Conservation (phyloP, 2,113 vertebrate species). For the Corythoichthys haematopterus region DNA sequence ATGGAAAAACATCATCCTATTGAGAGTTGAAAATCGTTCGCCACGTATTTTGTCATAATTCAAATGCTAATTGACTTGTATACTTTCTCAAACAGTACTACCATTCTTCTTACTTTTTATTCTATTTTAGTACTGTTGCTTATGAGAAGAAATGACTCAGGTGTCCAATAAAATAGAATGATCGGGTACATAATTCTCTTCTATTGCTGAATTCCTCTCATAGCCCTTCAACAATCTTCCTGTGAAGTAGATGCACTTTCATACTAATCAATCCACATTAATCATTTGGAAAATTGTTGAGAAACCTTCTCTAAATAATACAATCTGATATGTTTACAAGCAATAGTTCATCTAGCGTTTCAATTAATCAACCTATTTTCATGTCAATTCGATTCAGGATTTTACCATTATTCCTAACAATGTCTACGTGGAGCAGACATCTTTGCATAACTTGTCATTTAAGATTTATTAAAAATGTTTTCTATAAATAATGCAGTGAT, state of each 20-base stretch:
- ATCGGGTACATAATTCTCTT: neutral
- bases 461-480: slow-evolving; percentile 19
- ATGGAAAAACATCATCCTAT: too few species aligned
- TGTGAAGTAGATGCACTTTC: neutral
- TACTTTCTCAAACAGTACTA: neutral
- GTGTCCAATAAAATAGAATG: neutral
- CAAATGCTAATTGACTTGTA: neutral
- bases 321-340: neutral
- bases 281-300: neutral
- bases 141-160: neutral
- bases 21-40: too few species aligned
- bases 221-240: neutral
- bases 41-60: neutral
- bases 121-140: neutral
- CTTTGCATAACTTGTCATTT: slow-evolving; percentile 24
- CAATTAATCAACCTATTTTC: neutral
- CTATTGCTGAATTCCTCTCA: neutral
- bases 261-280: neutral
- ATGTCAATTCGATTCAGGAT: neutral
- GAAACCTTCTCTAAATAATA: neutral
- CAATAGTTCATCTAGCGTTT: neutral
- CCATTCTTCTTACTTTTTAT: too few species aligned
- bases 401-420: neutral
- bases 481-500: slow-evolving; percentile 47
- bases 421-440: neutral